Base-by-base conservation (phyloP, 2,113 vertebrate genomes). In the Pantherophis guttatus region DNA sequence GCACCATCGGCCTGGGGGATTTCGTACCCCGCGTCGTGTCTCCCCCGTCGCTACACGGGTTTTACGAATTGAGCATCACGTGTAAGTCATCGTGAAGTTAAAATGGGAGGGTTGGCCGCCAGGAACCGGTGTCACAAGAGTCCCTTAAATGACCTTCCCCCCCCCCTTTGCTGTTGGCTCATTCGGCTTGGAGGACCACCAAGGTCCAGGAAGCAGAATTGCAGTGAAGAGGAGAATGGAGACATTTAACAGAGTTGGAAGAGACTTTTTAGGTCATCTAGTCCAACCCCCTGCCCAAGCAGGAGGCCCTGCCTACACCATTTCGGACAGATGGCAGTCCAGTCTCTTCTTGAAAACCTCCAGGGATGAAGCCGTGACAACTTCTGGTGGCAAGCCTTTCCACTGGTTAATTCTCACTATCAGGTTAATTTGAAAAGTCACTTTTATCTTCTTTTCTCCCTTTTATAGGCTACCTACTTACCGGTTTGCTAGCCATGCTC, bases 1-100 rank as follows among this genome's bases (percentile, higher is more conserved):
- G 98, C 96, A 98, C 98, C 29, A 98, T 98, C 0, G 97, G 98
- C 5, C 92, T 98, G 48, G 98, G 97, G 12, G 97, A 97, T 89
- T 95, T 97, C 85, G 87, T 98, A 58, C 97, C 97, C 0, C 96
- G 97, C 5, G 93, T 1, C 0, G 90, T 94, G 65, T 95, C 96
- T 57, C 95, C 92, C 2, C 91, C 96, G 0, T 55, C 55, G 0
- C 92, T 97, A 2, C 97, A 94, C 2, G 93, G 97, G 59, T 92
- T 97, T 0, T 97, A 98, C 59, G 95, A 98, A 91, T 93, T 98
- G 0, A 95, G 97, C 90, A 97, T 97, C 87, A 97, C 98, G 6
- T 98, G 98, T 98, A 94, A 97, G 98, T 87, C 55, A 4, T 4
- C 12, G 39, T 2, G 55, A 19, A 29, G 12, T 33, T 8, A 21